A percentile compares a stretch with the other conserved stretches of the same genome.
Evolutionary conservation across 2,113 vertebrate genomes (phyloP).

Genomic region (Lichenostomus cassidix): DNA sequence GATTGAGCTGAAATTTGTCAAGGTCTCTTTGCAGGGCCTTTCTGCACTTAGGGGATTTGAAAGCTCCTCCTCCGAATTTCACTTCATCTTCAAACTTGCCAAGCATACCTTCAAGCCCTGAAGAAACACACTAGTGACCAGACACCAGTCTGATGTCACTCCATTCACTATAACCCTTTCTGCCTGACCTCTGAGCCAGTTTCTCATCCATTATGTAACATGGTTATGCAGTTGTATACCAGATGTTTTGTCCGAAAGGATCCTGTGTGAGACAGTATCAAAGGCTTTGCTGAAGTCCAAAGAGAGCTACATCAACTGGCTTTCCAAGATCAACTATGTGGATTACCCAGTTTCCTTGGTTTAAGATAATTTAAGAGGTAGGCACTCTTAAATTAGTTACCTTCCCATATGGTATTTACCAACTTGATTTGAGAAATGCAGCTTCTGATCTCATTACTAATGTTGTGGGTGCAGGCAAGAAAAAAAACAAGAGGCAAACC

Average conservation of each 20-base stretch:
- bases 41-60: not conserved
- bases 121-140: not conserved
- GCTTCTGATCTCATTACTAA: not conserved
- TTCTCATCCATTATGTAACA: not conserved
- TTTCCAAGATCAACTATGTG: not conserved
- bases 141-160: not conserved
- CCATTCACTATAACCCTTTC: not conserved
- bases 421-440: not conserved
- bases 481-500: not conserved
- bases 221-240: not conserved
- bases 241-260: not conserved
- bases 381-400: not conserved
- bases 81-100: not conserved
- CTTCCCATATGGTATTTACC: not conserved
- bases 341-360: not conserved
- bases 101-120: not conserved
- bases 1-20: no score
- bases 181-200: not conserved
- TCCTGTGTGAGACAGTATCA: not conserved
- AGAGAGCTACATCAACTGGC: not conserved
- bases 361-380: not conserved
- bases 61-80: not conserved
- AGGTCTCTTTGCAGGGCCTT: not conserved
- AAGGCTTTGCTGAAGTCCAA: not conserved
- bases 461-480: not conserved